These are phyloP conservation scores for Incurvaria masculella DNA, from an alignment of 2,888 invertebrate species.

Conservation along the genomic window DNA sequence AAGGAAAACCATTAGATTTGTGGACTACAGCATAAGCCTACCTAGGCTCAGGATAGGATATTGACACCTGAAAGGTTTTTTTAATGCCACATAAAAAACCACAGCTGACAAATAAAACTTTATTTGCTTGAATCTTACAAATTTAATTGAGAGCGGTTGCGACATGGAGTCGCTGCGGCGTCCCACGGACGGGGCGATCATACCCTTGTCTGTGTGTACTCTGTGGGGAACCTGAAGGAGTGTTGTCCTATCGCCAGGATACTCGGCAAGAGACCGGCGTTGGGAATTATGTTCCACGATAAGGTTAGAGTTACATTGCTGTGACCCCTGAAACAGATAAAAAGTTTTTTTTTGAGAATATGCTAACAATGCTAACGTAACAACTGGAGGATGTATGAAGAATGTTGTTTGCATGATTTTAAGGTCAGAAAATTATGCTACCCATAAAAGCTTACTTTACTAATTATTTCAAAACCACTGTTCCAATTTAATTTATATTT, in stretches of 20 bases:
- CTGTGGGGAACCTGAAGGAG: conserved; percentile 85
- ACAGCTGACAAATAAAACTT: background rate
- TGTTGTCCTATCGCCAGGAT: conserved; percentile 81
- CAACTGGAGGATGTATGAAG: no score
- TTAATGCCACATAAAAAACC: no score
- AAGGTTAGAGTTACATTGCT: conserved; percentile 92
- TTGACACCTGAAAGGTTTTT: no score
- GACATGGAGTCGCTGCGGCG: background rate
- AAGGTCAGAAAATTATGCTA: no score
- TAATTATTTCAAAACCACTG: no score
- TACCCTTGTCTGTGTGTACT: conserved; percentile 68
- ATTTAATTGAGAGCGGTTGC: background rate
- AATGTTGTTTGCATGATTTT: no score
- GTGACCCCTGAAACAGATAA: conserved; percentile 73
- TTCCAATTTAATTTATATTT: no score
- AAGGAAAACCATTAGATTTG: no score
- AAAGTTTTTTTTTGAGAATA: conserved; percentile 3
- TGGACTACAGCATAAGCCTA: no score
- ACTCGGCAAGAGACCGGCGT: conserved; percentile 92
- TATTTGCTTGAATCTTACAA: background rate
- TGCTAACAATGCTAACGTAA: no score
- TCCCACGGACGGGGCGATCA: conserved; percentile 27
- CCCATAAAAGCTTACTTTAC: no score
- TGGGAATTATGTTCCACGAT: conserved; percentile 98
- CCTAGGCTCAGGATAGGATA: no score